These are phyloP conservation scores for Loris lydekkerianus DNA, from an alignment of 2,797 vertebrate species.

Conservation along the genomic window DNA sequence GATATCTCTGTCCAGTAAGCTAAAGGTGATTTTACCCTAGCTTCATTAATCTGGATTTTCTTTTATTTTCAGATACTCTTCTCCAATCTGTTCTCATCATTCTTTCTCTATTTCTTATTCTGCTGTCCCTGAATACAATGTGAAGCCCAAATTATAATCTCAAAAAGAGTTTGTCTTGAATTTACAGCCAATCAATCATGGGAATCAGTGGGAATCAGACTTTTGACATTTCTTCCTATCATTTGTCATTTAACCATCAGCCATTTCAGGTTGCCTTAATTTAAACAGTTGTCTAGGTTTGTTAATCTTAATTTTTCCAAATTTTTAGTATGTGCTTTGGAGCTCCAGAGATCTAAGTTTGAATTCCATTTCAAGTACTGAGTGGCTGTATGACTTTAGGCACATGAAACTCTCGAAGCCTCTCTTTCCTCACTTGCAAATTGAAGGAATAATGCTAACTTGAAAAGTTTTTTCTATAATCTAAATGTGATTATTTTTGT, in stretches of 20 bases:
- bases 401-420: background rate
- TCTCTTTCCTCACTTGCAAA: background rate
- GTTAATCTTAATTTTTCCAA: background rate
- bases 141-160: background rate
- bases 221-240: background rate
- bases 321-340: background rate
- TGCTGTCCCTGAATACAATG: background rate
- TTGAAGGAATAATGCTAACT: background rate
- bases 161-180: background rate
- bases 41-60: background rate
- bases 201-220: background rate
- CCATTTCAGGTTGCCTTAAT: background rate
- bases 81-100: background rate
- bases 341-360: background rate
- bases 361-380: background rate
- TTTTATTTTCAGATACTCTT: background rate
- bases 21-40: background rate
- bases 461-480: constrained; percentile 9
- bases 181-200: background rate
- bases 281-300: background rate
- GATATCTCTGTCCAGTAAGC: background rate
- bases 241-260: background rate
- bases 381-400: background rate
- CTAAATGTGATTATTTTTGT: background rate
- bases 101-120: background rate